Evolutionary conservation across 2,797 vertebrate species (phyloP).

Genomic region (Falco berigora): DNA sequence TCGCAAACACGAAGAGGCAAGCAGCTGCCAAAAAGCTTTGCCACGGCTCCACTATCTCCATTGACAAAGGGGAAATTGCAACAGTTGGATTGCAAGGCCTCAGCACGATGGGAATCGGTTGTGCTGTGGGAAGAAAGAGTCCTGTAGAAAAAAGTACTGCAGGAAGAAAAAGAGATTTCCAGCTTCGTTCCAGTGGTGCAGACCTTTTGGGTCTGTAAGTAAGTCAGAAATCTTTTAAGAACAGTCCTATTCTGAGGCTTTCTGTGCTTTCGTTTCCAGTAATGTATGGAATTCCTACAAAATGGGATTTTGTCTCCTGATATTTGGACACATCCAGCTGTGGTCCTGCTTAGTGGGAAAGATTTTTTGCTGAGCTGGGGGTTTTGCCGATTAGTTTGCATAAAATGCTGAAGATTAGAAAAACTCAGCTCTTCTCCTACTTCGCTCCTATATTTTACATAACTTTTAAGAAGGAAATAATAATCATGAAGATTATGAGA

Average conservation of each 20-base stretch:
- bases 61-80: background rate
- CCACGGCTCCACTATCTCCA: background rate
- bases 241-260: background rate
- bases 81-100: background rate
- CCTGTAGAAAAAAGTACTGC: background rate
- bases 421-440: background rate
- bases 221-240: background rate
- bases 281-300: background rate
- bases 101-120: background rate
- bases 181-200: background rate
- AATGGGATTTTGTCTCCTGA: background rate
- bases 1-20: background rate
- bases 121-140: background rate
- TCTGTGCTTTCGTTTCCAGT: background rate
- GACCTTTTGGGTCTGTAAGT: background rate
- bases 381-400: background rate
- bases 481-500: background rate
- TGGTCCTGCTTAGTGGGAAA: background rate
- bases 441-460: background rate
- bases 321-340: background rate
- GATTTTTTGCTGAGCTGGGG: background rate
- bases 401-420: constrained; percentile 18
- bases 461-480: background rate
- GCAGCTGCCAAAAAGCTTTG: background rate
- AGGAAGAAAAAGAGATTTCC: background rate